phyloP scores from a whole-genome alignment of 2,113 vertebrate genomes.

The Triplophysa siluroides region DNA sequence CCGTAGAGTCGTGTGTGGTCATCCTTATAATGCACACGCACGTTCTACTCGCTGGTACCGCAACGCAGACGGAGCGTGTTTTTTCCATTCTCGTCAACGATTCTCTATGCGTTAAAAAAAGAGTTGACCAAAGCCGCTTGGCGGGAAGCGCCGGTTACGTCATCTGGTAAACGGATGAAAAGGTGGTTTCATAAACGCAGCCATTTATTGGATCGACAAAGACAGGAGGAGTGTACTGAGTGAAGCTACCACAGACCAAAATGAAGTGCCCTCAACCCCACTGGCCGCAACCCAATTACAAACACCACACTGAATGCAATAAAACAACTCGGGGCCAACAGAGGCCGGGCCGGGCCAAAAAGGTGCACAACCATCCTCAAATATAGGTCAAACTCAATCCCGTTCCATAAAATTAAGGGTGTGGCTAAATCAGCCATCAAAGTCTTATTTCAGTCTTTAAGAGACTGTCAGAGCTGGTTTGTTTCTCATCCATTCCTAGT shows the following conservation, averaged over 20 bases:
- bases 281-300: constrained; percentile 45
- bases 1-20: constrained; percentile 34
- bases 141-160: constrained; percentile 41
- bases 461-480: too few species aligned
- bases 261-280: constrained; percentile 49
- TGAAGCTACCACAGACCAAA: constrained; percentile 55
- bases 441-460: too few species aligned
- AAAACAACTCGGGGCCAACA: constrained; percentile 45
- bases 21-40: constrained; percentile 20
- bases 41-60: neutral
- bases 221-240: constrained; percentile 30
- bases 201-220: constrained; percentile 41
- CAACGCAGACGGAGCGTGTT: constrained; percentile 15
- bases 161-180: constrained; percentile 42
- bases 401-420: neutral
- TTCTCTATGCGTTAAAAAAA: constrained; percentile 31
- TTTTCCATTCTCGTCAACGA: constrained; percentile 14
- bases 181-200: constrained; percentile 43
- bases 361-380: constrained; percentile 19
- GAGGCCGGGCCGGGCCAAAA: constrained; percentile 10
- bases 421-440: too few species aligned
- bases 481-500: too few species aligned
- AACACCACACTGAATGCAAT: constrained; percentile 45
- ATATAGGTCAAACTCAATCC: neutral
- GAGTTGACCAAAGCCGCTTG: constrained; percentile 35